These are phyloP conservation scores for Andrena cerasifolii DNA, from an alignment of 1,140 invertebrate species.

Conservation along the genomic window DNA sequence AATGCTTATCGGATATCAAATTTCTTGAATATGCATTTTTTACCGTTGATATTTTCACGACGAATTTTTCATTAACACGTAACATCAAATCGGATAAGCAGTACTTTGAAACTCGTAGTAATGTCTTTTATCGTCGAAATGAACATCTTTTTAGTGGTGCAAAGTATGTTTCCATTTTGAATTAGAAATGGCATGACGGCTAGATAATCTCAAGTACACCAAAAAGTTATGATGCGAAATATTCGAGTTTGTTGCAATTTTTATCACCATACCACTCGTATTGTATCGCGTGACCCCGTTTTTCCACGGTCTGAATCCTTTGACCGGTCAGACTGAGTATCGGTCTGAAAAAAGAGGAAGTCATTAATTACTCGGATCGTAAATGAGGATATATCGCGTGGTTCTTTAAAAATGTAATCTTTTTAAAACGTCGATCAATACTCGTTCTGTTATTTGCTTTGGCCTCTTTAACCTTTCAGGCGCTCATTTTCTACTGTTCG, in stretches of 20 bases:
- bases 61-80: too few species aligned
- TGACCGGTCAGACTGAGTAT: constrained; percentile 18
- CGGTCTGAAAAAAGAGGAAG: constrained; percentile 27
- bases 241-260: constrained; percentile 32
- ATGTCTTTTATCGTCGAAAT: too few species aligned
- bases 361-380: constrained; percentile 46
- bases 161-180: not conserved
- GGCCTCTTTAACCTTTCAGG: too few species aligned
- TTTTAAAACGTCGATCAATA: not conserved
- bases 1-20: too few species aligned
- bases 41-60: too few species aligned
- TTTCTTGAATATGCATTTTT: too few species aligned
- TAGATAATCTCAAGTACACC: not conserved
- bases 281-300: constrained; percentile 46
- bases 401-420: too few species aligned
- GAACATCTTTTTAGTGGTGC: not conserved
- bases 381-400: not conserved
- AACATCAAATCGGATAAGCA: too few species aligned
- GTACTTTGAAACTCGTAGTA: too few species aligned
- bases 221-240: constrained; percentile 7
- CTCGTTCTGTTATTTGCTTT: not conserved
- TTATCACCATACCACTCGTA: constrained; percentile 36
- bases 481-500: too few species aligned
- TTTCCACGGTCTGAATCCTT: constrained; percentile 42
- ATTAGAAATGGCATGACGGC: not conserved